phyloP scores from a whole-genome alignment of 2,113 vertebrate species.

The Stegastes partitus region DNA sequence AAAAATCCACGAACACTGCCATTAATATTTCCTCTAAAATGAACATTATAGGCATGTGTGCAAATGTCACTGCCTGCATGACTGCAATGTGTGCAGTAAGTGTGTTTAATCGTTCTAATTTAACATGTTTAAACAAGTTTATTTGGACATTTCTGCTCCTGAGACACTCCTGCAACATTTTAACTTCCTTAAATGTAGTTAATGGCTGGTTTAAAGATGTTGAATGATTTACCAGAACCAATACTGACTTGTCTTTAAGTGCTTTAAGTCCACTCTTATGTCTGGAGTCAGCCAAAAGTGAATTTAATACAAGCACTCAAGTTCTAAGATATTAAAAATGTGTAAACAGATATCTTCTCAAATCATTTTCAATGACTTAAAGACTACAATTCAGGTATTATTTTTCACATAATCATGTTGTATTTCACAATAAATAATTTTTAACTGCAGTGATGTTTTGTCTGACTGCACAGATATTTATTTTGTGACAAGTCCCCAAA shows the following conservation, averaged over 20 bases:
- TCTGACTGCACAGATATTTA: constrained; percentile 43
- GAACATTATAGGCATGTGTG: too few species aligned
- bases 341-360: constrained; percentile 16
- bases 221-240: constrained; percentile 73
- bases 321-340: constrained; percentile 32
- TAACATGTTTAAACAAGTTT: background rate
- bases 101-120: background rate
- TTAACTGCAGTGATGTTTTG: constrained; percentile 24
- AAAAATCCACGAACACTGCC: too few species aligned
- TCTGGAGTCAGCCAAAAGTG: constrained; percentile 48
- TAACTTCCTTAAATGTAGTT: constrained; percentile 43
- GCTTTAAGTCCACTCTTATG: constrained; percentile 30
- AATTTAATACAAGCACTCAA: constrained; percentile 25
- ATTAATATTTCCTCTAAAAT: too few species aligned
- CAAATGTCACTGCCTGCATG: background rate
- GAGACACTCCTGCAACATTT: constrained; percentile 36
- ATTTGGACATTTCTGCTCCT: background rate
- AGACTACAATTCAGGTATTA: background rate
- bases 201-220: constrained; percentile 45
- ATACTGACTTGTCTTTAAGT: constrained; percentile 54
- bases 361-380: background rate
- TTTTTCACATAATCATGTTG: background rate
- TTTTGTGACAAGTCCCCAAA: constrained; percentile 39
- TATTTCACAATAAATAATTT: background rate
- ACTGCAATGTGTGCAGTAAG: background rate